Base-by-base conservation (phyloP, 2,888 invertebrate genomes). In the Autographa pulchrina region DNA sequence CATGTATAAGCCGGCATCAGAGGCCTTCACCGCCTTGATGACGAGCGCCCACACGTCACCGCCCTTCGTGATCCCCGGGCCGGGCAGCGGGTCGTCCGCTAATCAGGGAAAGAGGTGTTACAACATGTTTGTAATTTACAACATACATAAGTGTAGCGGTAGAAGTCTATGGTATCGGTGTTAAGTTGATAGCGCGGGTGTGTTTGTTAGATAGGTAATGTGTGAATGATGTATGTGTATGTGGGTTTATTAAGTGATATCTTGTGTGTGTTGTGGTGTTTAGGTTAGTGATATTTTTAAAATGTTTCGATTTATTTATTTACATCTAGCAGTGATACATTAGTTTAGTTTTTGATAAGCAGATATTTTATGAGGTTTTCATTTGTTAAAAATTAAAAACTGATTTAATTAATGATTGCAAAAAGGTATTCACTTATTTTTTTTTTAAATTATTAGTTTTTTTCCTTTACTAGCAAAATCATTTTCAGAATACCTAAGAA, bases 11-110 rank as follows among this genome's bases (percentile, higher is more conserved):
- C 98, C 98, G 0, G 98, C 97, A 89, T 98, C 98, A 0, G 96
- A 96, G 0, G 97, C 94, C 85, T 96, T 97, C 18, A 97, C 97
- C 20, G 96, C 94, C 88, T 97, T 97, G 86, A 98, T 98, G 76
- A 98, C 97, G 63, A 98, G 96, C 58, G 98, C 98, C 98, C 98
- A 98, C 18, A 98, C 98, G 88, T 98, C 98, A 0, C 98, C 98
- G 2, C 97, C 98, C 87, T 96, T 96, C 61, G 92, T 88, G 74
- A 95, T 95, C 0, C 95, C 95, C 0, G 94, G 94, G 0, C 95
- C 96, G 77, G 93, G 93, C 0, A 94, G 82, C 0, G 94, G 94
- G 70, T 95, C 95, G 25, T 96, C 94, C 11, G 93, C 94, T 95
- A 80, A 31, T 74, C 77, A 41, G 59, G 38, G 38, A 66, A n/a